Evolutionary conservation across 2,797 vertebrate genomes (phyloP), one percentile per base, ranked within the genome.

Genomic region (Cyprinodon diabolis): DNA sequence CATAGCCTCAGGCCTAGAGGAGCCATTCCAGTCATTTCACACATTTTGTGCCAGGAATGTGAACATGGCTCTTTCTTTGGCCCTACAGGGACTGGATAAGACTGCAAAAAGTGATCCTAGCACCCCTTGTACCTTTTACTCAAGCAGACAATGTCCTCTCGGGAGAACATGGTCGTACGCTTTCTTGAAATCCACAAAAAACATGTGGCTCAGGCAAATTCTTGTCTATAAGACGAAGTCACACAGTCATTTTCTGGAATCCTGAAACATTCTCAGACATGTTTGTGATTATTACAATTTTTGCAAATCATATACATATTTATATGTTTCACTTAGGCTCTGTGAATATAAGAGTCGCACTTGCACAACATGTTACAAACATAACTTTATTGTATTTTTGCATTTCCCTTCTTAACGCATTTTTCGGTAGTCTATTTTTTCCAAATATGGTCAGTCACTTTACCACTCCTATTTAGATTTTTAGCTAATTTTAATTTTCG

Each of bases 111-210:
- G 60, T 11, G 12, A 13, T 63, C 37, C 60, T 63, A 19, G 37
- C 37, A n/a, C 60, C 23, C 19, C 37, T 63, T 63, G 60, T 63
- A 63, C 37, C 60, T 63, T 37, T 63, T 43, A 63, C 60, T 21
- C 11, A n/a, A 19, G 19, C 40, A 17, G 60, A 43, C 60, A 63
- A 43, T 43, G 19, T 63, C 60, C 37, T n/a, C 37, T 43, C 4
- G 21, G 60, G 60, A 9, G 19, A n/a, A 43, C 10, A 7, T 43
- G 60, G 21, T 12, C n/a, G 60, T 43, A 63, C 6, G 19, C 37
- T 62, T 43, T 43, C 35, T 62, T 12, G 21, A 43, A 10, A 43
- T 43, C 37, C 37, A 63, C 11, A 1, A 43, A 63, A 63, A 43
- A 40, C 9, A 63, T 43, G 37, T 63, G 19, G 37, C 40, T 1